Percentiles rank a stretch among this genome's conserved stretches.
Conservation (phyloP, 2,113 vertebrate species). For the Synodontis membranacea region DNA sequence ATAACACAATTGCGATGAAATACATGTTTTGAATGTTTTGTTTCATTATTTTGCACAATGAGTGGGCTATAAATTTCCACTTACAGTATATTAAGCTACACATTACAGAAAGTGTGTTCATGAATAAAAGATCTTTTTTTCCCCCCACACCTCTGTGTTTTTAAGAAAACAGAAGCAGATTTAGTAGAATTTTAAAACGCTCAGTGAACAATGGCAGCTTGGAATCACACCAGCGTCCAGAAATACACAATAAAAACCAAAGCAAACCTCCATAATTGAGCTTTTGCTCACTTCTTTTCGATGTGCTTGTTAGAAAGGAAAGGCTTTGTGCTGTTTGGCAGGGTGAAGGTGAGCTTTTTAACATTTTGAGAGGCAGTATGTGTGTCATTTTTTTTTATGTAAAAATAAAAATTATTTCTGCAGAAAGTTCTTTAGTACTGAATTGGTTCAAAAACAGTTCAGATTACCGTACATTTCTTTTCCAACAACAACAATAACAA, state of each 20-base stretch:
- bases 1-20: too few species aligned
- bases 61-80: background rate
- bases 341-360: background rate
- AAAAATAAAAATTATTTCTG: background rate
- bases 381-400: too few species aligned
- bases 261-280: background rate
- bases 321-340: background rate
- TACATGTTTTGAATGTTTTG: background rate
- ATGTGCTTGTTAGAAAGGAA: background rate
- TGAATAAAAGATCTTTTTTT: background rate
- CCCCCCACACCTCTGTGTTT: background rate
- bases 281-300: background rate
- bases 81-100: background rate
- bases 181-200: background rate
- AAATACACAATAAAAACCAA: background rate
- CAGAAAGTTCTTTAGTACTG: too few species aligned
- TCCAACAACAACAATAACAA: too few species aligned
- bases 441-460: too few species aligned
- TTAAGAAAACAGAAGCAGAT: background rate
- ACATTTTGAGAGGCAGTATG: background rate
- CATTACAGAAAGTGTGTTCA: background rate
- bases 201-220: background rate
- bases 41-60: background rate
- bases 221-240: background rate
- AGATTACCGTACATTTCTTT: too few species aligned